These are phyloP conservation scores for Cyanistes caeruleus DNA, from an alignment of 2,113 vertebrate species.

Conservation along the genomic window DNA sequence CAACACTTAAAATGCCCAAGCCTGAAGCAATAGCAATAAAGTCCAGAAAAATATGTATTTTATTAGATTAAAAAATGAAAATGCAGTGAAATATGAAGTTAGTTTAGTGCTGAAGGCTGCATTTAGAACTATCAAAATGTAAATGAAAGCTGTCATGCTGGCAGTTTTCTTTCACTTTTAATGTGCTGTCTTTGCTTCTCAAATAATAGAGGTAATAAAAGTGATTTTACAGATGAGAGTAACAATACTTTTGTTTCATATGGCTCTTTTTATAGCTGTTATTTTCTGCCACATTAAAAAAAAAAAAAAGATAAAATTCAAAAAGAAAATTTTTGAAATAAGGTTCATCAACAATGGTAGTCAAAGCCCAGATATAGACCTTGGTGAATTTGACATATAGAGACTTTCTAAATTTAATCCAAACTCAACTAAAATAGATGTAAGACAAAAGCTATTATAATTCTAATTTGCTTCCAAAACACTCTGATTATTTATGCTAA, in stretches of 20 bases:
- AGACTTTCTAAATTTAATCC: not conserved
- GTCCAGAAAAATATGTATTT: conserved; percentile 51
- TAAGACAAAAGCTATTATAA: not conserved
- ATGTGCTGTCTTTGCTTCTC: conserved; percentile 43
- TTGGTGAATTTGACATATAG: not conserved
- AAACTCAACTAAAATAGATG: not conserved
- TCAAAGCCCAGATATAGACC: not conserved
- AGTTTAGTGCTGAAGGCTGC: conserved; percentile 36
- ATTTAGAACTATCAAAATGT: conserved; percentile 42
- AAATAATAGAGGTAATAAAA: conserved; percentile 13
- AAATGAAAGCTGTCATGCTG: conserved; percentile 58
- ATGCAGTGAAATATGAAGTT: conserved; percentile 55
- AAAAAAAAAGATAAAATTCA: not conserved
- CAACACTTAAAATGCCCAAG: conserved; percentile 30
- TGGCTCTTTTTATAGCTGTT: not conserved
- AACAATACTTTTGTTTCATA: not conserved
- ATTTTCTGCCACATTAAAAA: not conserved
- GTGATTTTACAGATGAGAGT: conserved; percentile 22
- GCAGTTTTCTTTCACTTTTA: conserved; percentile 56
- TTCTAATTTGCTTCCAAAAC: not conserved
- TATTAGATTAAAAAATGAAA: conserved; percentile 58
- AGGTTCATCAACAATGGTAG: not conserved
- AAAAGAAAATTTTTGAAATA: not conserved
- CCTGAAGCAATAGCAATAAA: conserved; percentile 47
- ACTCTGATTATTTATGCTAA: not conserved